A percentile compares a stretch with the other conserved stretches of the same genome.
phyloP scores from a whole-genome alignment of 2,113 vertebrate species.

The Bubo bubo region DNA sequence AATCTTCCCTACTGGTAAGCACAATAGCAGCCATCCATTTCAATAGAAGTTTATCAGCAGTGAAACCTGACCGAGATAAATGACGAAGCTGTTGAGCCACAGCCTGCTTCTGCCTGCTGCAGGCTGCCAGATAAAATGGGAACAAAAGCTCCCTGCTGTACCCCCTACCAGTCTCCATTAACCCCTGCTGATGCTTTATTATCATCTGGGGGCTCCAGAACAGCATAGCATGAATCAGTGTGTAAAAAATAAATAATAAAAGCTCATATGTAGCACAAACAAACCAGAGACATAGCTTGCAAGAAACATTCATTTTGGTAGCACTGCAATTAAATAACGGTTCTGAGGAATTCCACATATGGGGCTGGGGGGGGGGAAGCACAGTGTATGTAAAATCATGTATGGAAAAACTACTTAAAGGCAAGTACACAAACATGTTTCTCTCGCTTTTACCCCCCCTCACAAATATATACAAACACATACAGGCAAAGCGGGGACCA shows the following conservation, averaged over 20 bases:
- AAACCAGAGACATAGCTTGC: not conserved
- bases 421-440: not conserved
- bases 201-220: conserved; percentile 54
- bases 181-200: conserved; percentile 73
- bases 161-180: conserved; percentile 66
- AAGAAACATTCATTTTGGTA: not conserved
- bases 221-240: conserved; percentile 28
- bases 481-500: not conserved
- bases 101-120: conserved; percentile 70
- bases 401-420: not conserved
- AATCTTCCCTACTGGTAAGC: conserved; percentile 59
- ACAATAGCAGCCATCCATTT: conserved; percentile 73
- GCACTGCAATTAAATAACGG: not conserved
- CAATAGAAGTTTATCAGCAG: conserved; percentile 72
- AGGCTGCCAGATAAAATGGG: conserved; percentile 74
- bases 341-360: not conserved
- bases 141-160: conserved; percentile 70
- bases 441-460: not conserved
- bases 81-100: conserved; percentile 66
- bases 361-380: too few species aligned
- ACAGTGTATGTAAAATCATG: not conserved
- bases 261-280: not conserved
- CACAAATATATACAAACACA: not conserved
- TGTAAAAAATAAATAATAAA: conserved; percentile 53
- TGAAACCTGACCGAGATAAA: conserved; percentile 73